Conservation (phyloP, 1,140 invertebrate species). For the Pseudomyrmex pallidus region DNA sequence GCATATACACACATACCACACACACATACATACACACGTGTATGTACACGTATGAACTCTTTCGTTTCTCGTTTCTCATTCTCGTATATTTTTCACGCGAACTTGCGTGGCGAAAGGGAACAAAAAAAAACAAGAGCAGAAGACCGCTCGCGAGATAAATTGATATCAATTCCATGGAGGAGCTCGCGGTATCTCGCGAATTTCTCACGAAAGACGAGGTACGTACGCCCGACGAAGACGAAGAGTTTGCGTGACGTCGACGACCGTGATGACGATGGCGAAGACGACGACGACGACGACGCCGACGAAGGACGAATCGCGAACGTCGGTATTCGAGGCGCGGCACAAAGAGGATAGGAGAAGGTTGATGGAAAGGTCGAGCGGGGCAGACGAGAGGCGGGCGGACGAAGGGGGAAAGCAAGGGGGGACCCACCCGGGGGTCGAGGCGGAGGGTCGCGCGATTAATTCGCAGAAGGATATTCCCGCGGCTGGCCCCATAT, state of each 20-base stretch:
- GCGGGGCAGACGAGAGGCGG: constrained; percentile 29
- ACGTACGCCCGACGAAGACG: constrained; percentile 27
- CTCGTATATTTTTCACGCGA: constrained; percentile 40
- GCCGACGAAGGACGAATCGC: constrained; percentile 66
- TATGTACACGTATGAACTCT: not conserved
- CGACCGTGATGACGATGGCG: constrained; percentile 10
- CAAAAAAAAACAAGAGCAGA: constrained; percentile 10
- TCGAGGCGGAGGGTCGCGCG: constrained; percentile 73
- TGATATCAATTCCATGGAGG: constrained; percentile 38
- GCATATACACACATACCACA: no score
- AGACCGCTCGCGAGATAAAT: constrained; percentile 35
- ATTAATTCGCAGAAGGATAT: constrained; percentile 77
- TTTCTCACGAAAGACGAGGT: constrained; percentile 45
- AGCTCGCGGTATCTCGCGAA: constrained; percentile 49
- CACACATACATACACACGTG: no score
- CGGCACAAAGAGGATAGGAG: constrained; percentile 52
- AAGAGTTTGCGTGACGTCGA: constrained; percentile 51
- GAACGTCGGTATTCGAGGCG: constrained; percentile 70
- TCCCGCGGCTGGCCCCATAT: constrained; percentile 74
- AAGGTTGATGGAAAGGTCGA: constrained; percentile 60
- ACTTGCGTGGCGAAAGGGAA: constrained; percentile 3
- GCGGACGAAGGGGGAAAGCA: not conserved
- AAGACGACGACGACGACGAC: constrained; percentile 27
- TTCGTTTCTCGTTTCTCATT: constrained; percentile 3
- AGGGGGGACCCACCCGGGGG: constrained; percentile 53